A percentile compares a stretch with the other conserved stretches of the same genome.
phyloP scores from a whole-genome alignment of 2,888 invertebrate genomes.

The Pterostichus niger region DNA sequence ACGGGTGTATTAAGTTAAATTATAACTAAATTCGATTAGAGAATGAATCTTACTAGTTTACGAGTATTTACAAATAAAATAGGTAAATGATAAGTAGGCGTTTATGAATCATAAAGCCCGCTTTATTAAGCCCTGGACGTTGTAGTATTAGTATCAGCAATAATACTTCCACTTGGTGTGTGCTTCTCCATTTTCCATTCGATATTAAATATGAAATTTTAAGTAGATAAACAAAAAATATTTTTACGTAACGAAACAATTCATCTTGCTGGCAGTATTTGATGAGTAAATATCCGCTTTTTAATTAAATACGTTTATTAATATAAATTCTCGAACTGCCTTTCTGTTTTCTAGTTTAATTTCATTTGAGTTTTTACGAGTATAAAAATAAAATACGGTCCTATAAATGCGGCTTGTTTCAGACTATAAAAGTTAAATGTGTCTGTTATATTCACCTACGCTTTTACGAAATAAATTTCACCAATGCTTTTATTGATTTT shows the following conservation, averaged over 20 bases:
- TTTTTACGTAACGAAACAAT: too few relatives aligned
- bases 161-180: too few relatives aligned
- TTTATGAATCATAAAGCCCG: too few relatives aligned
- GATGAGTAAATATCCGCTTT: constrained; percentile 1
- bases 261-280: not conserved
- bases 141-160: too few relatives aligned
- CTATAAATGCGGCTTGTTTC: constrained; percentile 32
- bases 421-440: constrained; percentile 19
- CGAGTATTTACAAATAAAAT: too few relatives aligned
- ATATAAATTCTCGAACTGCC: not conserved
- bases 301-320: constrained; percentile 24
- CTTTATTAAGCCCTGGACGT: too few relatives aligned
- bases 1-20: too few relatives aligned
- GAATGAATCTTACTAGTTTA: too few relatives aligned
- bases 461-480: constrained; percentile 20
- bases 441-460: not conserved
- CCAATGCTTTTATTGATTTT: constrained; percentile 10
- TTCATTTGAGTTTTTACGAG: constrained; percentile 28
- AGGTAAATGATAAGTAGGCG: too few relatives aligned
- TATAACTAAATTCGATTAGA: too few relatives aligned
- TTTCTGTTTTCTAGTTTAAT: not conserved
- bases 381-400: constrained; percentile 40
- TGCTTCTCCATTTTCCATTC: too few relatives aligned
- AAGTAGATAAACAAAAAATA: not conserved
- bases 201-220: not conserved